phyloP scores from a whole-genome alignment of 2,113 vertebrate genomes.

The Thunnus maccoyii region DNA sequence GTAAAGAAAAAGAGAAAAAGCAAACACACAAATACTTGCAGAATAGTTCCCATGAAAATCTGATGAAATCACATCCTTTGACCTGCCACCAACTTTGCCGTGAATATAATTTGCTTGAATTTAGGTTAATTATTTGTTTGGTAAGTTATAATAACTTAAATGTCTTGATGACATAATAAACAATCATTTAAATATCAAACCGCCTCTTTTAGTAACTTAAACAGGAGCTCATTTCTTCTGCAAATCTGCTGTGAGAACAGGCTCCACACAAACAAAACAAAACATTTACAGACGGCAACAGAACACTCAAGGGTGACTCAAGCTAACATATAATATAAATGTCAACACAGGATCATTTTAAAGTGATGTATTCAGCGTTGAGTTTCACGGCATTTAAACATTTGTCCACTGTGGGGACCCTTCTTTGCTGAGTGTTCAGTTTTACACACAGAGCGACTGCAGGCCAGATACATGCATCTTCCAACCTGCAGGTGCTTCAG shows the following conservation, averaged over 20 bases:
- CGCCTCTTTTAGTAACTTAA: not conserved
- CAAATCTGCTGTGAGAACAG: not conserved
- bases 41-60: not conserved
- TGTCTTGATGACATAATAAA: not conserved
- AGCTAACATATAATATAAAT: not conserved
- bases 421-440: slow-evolving; percentile 22
- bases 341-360: not conserved
- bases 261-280: not conserved
- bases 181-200: slow-evolving; percentile 4
- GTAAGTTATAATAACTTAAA: not conserved
- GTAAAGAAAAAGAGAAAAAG: not conserved
- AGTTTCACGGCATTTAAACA: not conserved
- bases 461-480: not conserved
- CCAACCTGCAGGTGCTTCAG: slow-evolving; percentile 61
- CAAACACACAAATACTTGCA: not conserved
- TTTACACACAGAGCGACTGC: not conserved
- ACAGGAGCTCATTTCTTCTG: not conserved
- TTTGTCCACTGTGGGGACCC: not conserved
- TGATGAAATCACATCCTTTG: not conserved
- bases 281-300: not conserved
- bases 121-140: not conserved
- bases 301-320: not conserved
- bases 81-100: not conserved
- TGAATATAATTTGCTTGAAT: not conserved
- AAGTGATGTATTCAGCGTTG: not conserved